A percentile compares a stretch with the other conserved stretches of the same genome.
phyloP scores from a whole-genome alignment of 2,797 vertebrate genomes.

The Eupleurogrammus muticus region DNA sequence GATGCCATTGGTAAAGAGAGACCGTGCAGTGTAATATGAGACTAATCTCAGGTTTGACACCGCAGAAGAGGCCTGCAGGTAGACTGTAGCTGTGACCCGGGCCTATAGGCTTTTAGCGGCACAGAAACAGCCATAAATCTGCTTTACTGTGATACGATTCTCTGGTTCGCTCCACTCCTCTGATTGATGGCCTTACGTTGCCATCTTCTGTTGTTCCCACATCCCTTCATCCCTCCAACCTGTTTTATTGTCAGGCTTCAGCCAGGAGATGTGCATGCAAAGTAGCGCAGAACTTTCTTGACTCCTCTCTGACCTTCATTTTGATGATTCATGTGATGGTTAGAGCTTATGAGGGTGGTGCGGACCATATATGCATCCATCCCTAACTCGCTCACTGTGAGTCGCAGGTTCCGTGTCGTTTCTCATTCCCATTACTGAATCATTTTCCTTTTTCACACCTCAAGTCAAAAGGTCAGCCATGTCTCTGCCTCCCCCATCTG shows the following conservation, averaged over 20 bases:
- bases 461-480: constrained; percentile 18
- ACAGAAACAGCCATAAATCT: constrained; percentile 65
- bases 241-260: constrained; percentile 37
- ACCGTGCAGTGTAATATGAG: constrained; percentile 52
- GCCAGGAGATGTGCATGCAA: constrained; percentile 26
- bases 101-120: constrained; percentile 57
- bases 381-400: constrained; percentile 3
- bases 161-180: constrained; percentile 37
- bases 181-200: constrained; percentile 68
- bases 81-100: constrained; percentile 63
- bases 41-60: constrained; percentile 57
- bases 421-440: not conserved
- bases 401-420: not conserved
- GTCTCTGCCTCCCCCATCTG: constrained; percentile 21
- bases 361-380: constrained; percentile 5
- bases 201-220: constrained; percentile 26
- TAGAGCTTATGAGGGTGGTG: not conserved
- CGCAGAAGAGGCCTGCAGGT: constrained; percentile 55
- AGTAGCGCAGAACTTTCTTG: constrained; percentile 38
- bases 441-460: constrained; percentile 5
- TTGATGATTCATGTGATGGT: constrained; percentile 27
- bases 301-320: constrained; percentile 43
- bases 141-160: constrained; percentile 65
- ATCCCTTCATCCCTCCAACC: constrained; percentile 31
- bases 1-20: constrained; percentile 19